These are phyloP conservation scores for Parthenolecanium corni DNA, from an alignment of 2,888 invertebrate genomes.

Conservation along the genomic window DNA sequence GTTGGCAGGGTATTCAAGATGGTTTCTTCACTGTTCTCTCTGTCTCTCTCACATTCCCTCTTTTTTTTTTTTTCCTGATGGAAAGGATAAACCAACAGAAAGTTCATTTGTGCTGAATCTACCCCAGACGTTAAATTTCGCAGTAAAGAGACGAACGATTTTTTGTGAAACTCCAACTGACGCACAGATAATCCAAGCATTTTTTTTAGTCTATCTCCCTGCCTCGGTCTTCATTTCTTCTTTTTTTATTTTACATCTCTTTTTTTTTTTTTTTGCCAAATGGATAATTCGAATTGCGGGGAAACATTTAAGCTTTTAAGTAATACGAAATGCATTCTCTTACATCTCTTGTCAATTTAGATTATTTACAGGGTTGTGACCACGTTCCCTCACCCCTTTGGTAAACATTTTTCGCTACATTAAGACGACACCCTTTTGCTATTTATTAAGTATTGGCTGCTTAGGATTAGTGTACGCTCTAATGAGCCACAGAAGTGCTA, in stretches of 20 bases:
- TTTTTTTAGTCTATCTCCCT: background rate
- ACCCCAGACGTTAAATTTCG: too few species aligned
- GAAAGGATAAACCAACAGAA: too few species aligned
- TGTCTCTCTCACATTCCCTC: background rate
- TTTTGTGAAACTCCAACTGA: too few species aligned
- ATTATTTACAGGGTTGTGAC: constrained; percentile 21
- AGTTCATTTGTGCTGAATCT: too few species aligned
- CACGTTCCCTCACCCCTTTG: background rate
- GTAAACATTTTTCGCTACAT: too few species aligned
- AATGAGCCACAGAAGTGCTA: too few species aligned
- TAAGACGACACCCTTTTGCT: too few species aligned
- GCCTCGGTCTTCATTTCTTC: background rate
- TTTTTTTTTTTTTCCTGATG: background rate
- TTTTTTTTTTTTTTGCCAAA: background rate
- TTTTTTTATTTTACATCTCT: background rate
- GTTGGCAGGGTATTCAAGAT: too few species aligned
- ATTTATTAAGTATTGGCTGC: too few species aligned
- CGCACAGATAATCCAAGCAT: background rate
- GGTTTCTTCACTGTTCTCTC: background rate
- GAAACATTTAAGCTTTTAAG: constrained; percentile 20
- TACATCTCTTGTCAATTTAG: constrained; percentile 26
- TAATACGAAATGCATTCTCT: constrained; percentile 22
- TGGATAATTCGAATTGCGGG: background rate
- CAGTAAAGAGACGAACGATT: too few species aligned
- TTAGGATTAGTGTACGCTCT: too few species aligned